Evolutionary conservation across 2,888 invertebrate species (phyloP), one percentile per base, ranked within the genome.

Genomic region (Oithona nana): DNA sequence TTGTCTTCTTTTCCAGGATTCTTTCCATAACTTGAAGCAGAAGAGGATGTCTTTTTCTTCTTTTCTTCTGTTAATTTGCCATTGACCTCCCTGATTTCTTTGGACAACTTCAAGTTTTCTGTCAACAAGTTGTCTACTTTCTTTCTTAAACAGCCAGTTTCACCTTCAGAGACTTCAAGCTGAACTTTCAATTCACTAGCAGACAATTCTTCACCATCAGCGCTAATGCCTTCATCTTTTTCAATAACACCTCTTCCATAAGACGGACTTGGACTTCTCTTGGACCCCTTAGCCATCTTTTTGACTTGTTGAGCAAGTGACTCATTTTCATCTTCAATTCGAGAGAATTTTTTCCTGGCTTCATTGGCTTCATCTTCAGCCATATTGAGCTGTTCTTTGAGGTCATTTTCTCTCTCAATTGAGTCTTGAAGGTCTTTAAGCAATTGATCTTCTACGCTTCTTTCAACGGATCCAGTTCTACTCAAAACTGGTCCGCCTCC

Each of bases 241-340:
- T 83, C 83, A 66, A 80, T 78, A 55, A 76, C 72, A 55, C 79
- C 78, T 68, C 82, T 81, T 26, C 60, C 31, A 2, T 49, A 20
- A 51, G 58, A 22, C 67, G 79, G 77, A 58, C 70, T 69, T 16
- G 71, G 71, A 68, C 83, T 83, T 64, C 83, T 79, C 75, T 80
- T 83, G 67, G 66, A 70, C 77, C 84, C 82, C 77, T 84, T 83
- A 75, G 83, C 82, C 84, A 93, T 85, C 83, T 92, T 92, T 81
- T 90, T 88, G 77, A 94, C 81, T 81, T 93, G 93, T 78, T 88
- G 81, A 76, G 88, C 83, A 76, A 93, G 80, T 69, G 88, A 88
- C 76, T 95, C 94, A 79, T 94, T 94, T 80, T 95, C 94, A 75
- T 92, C 90, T 77, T 95, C 94, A 73, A 93, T 82, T 71, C 92